These are phyloP conservation scores for Psilopogon haemacephalus DNA, from an alignment of 2,113 vertebrate species.

Conservation along the genomic window DNA sequence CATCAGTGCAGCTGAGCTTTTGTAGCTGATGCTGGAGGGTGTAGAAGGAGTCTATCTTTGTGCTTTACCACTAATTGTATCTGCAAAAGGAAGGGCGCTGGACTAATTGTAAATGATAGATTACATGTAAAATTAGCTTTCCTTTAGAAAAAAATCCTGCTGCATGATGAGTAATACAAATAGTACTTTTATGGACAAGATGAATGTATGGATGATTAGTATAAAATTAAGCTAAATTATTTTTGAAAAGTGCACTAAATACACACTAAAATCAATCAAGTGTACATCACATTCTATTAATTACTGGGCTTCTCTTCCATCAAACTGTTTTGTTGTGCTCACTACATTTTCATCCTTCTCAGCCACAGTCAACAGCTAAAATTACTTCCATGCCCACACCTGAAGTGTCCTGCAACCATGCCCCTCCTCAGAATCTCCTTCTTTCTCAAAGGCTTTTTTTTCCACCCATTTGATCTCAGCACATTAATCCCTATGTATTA, in stretches of 20 bases:
- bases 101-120: conserved; percentile 10
- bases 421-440: not conserved
- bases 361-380: not conserved
- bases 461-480: not conserved
- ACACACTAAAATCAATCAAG: conserved; percentile 4
- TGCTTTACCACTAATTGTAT: not conserved
- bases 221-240: conserved; percentile 41
- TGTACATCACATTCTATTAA: not conserved
- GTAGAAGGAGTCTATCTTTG: not conserved
- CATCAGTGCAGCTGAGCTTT: not conserved
- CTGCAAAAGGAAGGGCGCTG: not conserved
- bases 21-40: not conserved
- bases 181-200: not conserved
- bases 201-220: conserved; percentile 8
- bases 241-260: conserved; percentile 1
- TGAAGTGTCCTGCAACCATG: not conserved
- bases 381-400: not conserved
- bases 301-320: not conserved
- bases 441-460: not conserved
- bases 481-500: not conserved
- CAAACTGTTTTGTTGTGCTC: not conserved
- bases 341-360: not conserved
- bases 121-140: conserved; percentile 7
- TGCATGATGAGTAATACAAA: not conserved
- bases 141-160: not conserved